phyloP scores from a whole-genome alignment of 2,797 vertebrate species.

The Sebastes variabilis region DNA sequence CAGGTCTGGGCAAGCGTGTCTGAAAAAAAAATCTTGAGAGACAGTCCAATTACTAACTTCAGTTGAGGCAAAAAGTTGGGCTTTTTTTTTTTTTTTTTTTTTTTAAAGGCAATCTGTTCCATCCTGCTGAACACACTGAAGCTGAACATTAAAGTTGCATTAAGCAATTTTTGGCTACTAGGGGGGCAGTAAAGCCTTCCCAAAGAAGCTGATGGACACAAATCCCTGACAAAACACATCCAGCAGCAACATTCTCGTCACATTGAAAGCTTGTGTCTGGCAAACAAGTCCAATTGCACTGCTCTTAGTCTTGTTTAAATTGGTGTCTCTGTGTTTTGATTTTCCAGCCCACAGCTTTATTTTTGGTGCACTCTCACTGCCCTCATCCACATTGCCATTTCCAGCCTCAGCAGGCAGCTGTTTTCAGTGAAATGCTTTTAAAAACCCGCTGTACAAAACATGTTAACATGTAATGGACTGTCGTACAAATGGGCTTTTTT shows the following conservation, averaged over 20 bases:
- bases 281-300: background rate
- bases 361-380: background rate
- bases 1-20: conserved; percentile 36
- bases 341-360: background rate
- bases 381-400: background rate
- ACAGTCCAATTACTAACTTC: conserved; percentile 60
- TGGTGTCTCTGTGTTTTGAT: background rate
- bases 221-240: background rate
- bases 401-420: background rate
- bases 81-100: background rate
- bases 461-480: background rate
- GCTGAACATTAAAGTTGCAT: conserved; percentile 16
- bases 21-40: conserved; percentile 46
- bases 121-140: conserved; percentile 21
- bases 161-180: background rate
- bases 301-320: background rate
- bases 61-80: conserved; percentile 23
- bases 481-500: too few relatives aligned
- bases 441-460: background rate
- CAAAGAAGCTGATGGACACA: background rate
- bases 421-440: background rate
- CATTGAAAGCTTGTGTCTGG: background rate
- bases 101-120: conserved; percentile 32
- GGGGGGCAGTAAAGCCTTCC: background rate
- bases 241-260: background rate